Percentiles rank a stretch among this genome's conserved stretches.
phyloP scores from a whole-genome alignment of 23 tunicate genomes.

The Trididemnum nubilum region DNA sequence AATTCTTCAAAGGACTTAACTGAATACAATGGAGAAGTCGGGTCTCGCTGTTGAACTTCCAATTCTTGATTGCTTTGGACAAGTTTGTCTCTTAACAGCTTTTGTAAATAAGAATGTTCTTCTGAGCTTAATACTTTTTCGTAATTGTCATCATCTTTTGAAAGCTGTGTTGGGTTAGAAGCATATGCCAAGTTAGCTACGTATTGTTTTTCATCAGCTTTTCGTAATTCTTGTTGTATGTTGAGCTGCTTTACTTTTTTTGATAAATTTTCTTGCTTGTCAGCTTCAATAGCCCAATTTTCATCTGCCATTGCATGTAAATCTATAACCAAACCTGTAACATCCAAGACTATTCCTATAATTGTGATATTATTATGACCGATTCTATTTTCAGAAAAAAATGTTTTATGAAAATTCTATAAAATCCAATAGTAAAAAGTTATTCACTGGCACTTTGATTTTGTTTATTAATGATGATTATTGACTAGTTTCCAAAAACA shows the following conservation, averaged over 20 bases:
- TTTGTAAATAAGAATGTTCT: slow-evolving; percentile 68
- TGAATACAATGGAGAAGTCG: slow-evolving; percentile 91
- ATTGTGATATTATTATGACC: too few species aligned
- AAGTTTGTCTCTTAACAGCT: slow-evolving; percentile 77
- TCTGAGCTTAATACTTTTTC: slow-evolving; percentile 61
- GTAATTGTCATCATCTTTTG: slow-evolving; percentile 53
- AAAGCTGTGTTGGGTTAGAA: not conserved
- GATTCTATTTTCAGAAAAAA: too few species aligned
- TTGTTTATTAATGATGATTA: too few species aligned
- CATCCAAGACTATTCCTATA: too few species aligned
- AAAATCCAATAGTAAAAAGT: too few species aligned
- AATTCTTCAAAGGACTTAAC: slow-evolving; percentile 86
- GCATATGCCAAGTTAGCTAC: not conserved
- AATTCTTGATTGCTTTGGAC: slow-evolving; percentile 75
- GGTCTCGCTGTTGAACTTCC: slow-evolving; percentile 95
- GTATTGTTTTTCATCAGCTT: not conserved
- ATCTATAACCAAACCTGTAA: too few species aligned
- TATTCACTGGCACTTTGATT: too few species aligned
- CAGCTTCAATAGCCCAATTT: slow-evolving; percentile 90
- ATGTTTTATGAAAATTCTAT: too few species aligned
- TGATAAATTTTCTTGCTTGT: slow-evolving; percentile 56
- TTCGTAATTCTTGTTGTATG: slow-evolving; percentile 6
- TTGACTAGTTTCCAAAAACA: too few species aligned
- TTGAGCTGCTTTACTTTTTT: slow-evolving; percentile 26
- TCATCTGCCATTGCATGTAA: slow-evolving; percentile 67